These are phyloP conservation scores for Hypotaenidia philippensis DNA, from an alignment of 2,797 vertebrate genomes.

Conservation along the genomic window DNA sequence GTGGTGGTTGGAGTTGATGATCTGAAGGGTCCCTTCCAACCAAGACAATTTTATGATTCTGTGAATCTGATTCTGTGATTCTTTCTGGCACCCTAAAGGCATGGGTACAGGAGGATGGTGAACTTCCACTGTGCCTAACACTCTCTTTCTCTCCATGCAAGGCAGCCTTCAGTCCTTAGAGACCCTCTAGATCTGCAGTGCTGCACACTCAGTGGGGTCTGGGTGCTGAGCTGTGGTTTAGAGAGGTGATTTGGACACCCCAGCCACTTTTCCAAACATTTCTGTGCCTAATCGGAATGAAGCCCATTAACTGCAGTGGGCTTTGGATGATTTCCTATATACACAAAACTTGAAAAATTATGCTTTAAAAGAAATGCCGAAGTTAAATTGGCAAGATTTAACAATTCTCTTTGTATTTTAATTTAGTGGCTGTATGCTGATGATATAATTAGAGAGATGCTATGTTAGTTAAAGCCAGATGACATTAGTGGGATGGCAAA, in stretches of 20 bases:
- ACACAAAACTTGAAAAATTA: slow-evolving; percentile 29
- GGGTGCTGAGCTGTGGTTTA: neutral
- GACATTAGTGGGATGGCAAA: slow-evolving; percentile 30
- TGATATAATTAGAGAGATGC: slow-evolving; percentile 58
- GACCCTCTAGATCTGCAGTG: neutral
- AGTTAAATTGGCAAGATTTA: slow-evolving; percentile 20
- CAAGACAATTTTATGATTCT: neutral
- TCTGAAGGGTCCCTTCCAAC: too few relatives aligned
- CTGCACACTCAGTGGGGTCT: neutral
- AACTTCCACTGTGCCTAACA: neutral
- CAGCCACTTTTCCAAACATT: neutral
- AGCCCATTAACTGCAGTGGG: slow-evolving; percentile 29
- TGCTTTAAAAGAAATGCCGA: neutral
- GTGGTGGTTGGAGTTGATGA: too few relatives aligned
- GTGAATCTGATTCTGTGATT: neutral
- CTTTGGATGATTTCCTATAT: slow-evolving; percentile 45
- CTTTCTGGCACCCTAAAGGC: neutral
- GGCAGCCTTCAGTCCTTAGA: neutral
- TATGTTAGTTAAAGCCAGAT: slow-evolving; percentile 63
- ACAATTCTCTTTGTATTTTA: slow-evolving; percentile 49
- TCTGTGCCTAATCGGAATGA: neutral
- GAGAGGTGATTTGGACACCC: neutral
- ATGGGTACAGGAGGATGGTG: neutral
- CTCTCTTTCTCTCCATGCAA: neutral
- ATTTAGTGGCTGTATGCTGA: slow-evolving; percentile 36